A percentile compares a stretch with the other conserved stretches of the same genome.
Conservation (phyloP, 2,797 vertebrate species). For the Petrocephalus schoutedeni region DNA sequence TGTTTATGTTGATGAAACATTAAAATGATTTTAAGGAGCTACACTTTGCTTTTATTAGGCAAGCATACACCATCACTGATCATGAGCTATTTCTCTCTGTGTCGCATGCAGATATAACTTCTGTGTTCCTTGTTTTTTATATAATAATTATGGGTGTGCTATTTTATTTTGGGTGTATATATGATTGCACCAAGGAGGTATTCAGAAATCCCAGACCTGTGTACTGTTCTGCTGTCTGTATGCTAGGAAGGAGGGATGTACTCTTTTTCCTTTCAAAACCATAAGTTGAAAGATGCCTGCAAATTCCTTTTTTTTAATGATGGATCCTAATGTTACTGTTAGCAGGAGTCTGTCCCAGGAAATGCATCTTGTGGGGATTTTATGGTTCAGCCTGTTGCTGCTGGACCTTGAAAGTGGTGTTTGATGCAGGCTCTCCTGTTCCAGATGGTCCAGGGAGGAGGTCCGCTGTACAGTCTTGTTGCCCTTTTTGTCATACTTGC, state of each 20-base stretch:
- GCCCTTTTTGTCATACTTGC: not conserved
- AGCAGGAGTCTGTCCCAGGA: not conserved
- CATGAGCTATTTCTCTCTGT: not conserved
- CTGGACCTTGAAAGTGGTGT: not conserved
- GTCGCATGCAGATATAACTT: not conserved
- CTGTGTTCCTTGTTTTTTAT: conserved; percentile 2
- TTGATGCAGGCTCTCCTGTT: not conserved
- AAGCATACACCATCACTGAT: not conserved
- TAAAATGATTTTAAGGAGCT: not conserved
- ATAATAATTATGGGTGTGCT: not conserved
- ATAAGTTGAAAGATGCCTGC: not conserved
- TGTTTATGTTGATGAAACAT: not conserved
- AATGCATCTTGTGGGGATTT: not conserved
- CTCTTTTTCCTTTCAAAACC: not conserved
- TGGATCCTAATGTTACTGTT: not conserved
- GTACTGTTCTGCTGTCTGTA: not conserved
- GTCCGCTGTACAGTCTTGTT: not conserved
- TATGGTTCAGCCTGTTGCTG: not conserved
- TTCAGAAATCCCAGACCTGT: not conserved
- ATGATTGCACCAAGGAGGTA: not conserved
- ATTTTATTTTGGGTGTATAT: not conserved
- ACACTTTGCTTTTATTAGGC: not conserved
- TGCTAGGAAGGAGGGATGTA: not conserved
- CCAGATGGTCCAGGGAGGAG: not conserved
- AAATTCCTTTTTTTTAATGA: not conserved